Evolutionary conservation across 2,888 invertebrate genomes (phyloP), one percentile per base, ranked within the genome.

Genomic region (Dermolepida albohirtum): DNA sequence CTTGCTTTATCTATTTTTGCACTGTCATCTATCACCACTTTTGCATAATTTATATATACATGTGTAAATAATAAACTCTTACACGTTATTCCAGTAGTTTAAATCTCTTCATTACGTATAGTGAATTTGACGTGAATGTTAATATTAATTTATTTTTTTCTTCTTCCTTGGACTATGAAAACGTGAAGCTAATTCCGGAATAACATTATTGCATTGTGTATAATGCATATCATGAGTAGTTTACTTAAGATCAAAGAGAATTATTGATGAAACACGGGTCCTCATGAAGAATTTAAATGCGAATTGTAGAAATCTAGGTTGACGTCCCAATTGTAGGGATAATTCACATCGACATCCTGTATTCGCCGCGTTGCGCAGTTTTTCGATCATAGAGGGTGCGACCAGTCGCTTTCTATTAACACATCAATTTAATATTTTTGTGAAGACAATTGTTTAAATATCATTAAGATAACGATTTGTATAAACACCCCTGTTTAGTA

Each of bases 241-340:
- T 59, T 47, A 47, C 44, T 10, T 14, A 40, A 64, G 74, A 76
- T 77, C 77, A 78, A 78, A 78, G 71, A 71, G 78, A 77, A 78
- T 78, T 78, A 78, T 78, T 78, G 78, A 78, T 78, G 63, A 70
- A 59, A 65, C 59, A 54, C 49, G 29, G 59, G 47, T 16, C 59
- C 47, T 59, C 59, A 34, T 47, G 59, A 59, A 59, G 59, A 59
- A 59, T 59, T 59, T 44, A 59, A 44, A 59, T 59, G 59, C 34
- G 59, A 44, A 59, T 59, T 59, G 47, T 44, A 59, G 59, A 44
- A 59, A 59, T 47, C 50, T 64, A 54, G 64, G 54, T 50, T 51
- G 64, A 43, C 22, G 64, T 41, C 27, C 22, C 12, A 22, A 17
- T 6, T 43, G 40, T 11, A 52, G 29, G 52, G 64, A 47, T 54